Percentiles rank a stretch among this genome's conserved stretches.
Conservation (phyloP, 2,888 invertebrate genomes). For the Lasiommata megera region DNA sequence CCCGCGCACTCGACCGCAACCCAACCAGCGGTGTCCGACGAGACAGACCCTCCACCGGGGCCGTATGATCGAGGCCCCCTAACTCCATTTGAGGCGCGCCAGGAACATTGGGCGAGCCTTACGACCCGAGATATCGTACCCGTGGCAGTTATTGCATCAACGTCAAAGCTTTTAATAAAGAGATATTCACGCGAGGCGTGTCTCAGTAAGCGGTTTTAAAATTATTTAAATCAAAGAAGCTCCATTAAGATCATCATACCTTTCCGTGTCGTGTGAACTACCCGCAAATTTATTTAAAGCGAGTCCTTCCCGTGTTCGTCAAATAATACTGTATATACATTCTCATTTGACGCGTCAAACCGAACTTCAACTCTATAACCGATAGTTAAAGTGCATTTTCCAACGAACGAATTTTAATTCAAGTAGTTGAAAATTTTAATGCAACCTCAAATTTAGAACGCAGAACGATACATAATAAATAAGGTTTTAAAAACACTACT, state of each 20-base stretch:
- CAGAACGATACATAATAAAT: not conserved
- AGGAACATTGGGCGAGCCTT: no score
- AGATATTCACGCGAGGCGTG: no score
- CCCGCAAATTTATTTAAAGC: conserved; percentile 74
- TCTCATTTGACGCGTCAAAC: conserved; percentile 39
- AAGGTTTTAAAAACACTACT: not conserved
- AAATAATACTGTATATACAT: conserved; percentile 56
- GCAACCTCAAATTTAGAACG: conserved; percentile 6
- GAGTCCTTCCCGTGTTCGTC: conserved; percentile 60
- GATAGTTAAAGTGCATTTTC: not conserved
- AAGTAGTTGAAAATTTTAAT: conserved; percentile 9
- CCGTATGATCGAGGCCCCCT: no score
- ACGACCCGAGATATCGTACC: no score
- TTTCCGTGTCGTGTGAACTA: conserved; percentile 62
- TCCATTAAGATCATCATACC: conserved; percentile 63
- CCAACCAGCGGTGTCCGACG: no score
- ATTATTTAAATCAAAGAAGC: conserved; percentile 57
- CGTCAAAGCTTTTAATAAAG: no score
- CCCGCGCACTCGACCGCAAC: no score
- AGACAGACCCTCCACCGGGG: no score
- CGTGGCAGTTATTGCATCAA: no score
- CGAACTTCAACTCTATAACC: not conserved
- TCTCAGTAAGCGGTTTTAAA: no score
- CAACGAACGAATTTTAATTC: not conserved
- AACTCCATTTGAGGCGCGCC: no score